Evolutionary conservation across 2,888 invertebrate species (phyloP), one percentile per base, ranked within the genome.

Genomic region (Lasioglossum marginatum): DNA sequence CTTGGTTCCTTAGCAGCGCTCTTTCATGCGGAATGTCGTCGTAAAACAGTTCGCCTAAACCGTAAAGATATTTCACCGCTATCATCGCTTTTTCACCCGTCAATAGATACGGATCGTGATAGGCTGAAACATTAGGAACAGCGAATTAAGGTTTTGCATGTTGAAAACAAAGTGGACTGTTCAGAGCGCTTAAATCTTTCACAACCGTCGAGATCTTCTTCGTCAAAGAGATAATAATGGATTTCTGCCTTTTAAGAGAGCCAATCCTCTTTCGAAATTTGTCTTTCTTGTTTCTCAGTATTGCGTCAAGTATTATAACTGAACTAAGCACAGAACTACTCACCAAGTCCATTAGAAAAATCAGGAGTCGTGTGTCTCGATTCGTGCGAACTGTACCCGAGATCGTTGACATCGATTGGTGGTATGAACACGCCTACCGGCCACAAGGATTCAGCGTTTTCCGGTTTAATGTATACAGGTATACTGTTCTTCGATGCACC

Each of bases 21-120:
- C 96, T 95, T 43, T 96, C 96, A 93, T 97, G 97, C 0, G 97
- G 97, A 88, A 97, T 96, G 76, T 97, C 96, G 79, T 96, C 96
- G 94, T 96, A 97, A 94, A 96, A 97, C 12, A 97, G 95, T 88
- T 96, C 95, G 19, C 96, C 96, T 83, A 96, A 96, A 6, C 95
- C 95, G 81, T 96, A 96, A 14, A 97, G 95, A 88, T 96, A 96
- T 73, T 94, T 94, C 3, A 96, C 96, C 5, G 96, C 96, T 87
- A 96, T 95, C 85, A 96, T 94, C 2, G 97, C 97, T 88, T 96
- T 96, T 0, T 96, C 95, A 1, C 97, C 97, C 82, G 96, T 96
- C 81, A 97, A 92, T 73, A 97, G 95, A 87, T 96, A 96, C 0
- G 97, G 97, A 93, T 97, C 97, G 43, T 79, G 79, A 31, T 87